These are phyloP conservation scores for Leptinotarsa tumamoca DNA, from an alignment of 2,888 invertebrate species.

Conservation along the genomic window DNA sequence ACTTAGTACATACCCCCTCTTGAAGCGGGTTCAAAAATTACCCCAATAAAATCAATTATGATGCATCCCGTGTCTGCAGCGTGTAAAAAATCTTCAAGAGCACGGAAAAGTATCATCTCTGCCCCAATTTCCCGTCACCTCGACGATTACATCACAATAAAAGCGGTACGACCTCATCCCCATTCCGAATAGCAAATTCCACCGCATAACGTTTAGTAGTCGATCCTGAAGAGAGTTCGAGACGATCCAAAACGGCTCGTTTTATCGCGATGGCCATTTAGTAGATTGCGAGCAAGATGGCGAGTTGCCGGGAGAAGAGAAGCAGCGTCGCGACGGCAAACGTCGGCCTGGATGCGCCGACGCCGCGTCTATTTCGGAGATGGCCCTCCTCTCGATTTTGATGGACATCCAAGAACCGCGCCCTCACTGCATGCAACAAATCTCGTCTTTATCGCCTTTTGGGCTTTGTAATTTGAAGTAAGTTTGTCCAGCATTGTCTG, in stretches of 20 bases:
- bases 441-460: conserved; percentile 62
- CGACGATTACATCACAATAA: conserved; percentile 16
- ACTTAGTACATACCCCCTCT: too few species aligned
- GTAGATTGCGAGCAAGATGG: conserved; percentile 67
- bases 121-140: conserved; percentile 2
- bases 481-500: too few species aligned
- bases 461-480: too few species aligned
- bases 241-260: conserved; percentile 58
- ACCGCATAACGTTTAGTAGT: conserved; percentile 26
- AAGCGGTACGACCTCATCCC: conserved; percentile 3
- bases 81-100: background rate
- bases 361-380: conserved; percentile 64
- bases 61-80: background rate
- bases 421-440: conserved; percentile 65
- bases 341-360: conserved; percentile 48
- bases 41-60: background rate
- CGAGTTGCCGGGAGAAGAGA: conserved; percentile 54
- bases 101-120: background rate
- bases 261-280: conserved; percentile 67
- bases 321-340: conserved; percentile 58
- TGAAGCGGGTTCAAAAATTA: too few species aligned
- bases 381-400: conserved; percentile 68
- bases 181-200: conserved; percentile 17
- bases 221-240: conserved; percentile 41
- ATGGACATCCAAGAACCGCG: conserved; percentile 68